phyloP scores from a whole-genome alignment of 2,888 invertebrate genomes.

The Eupithecia tripunctaria region DNA sequence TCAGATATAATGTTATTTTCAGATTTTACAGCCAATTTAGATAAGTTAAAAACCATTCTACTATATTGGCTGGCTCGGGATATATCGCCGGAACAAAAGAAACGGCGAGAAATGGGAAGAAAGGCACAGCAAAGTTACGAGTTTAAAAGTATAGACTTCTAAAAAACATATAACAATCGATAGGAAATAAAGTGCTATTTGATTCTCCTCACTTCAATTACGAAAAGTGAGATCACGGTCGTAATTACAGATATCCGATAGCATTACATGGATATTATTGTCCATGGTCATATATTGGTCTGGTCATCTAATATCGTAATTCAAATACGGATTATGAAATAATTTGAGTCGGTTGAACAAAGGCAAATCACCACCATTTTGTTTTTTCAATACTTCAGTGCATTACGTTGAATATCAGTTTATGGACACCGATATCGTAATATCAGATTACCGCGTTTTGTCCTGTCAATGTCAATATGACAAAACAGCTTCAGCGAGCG shows the following conservation, averaged over 20 bases:
- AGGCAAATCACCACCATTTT: slow-evolving; percentile 17
- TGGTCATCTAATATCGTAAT: slow-evolving; percentile 3
- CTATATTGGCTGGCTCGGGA: neutral
- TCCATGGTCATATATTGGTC: neutral
- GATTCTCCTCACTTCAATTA: slow-evolving; percentile 2
- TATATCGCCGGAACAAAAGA: neutral
- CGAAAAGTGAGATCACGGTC: slow-evolving; percentile 1
- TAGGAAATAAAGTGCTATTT: slow-evolving; percentile 1
- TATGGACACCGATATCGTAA: slow-evolving; percentile 26
- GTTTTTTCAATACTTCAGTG: slow-evolving; percentile 21
- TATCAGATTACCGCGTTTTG: slow-evolving; percentile 32
- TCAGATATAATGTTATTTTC: neutral
- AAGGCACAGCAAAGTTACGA: neutral
- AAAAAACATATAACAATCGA: neutral
- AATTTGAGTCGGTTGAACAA: slow-evolving; percentile 2
- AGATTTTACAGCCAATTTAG: neutral
- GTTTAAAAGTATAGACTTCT: neutral
- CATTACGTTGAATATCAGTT: slow-evolving; percentile 23
- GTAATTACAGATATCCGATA: slow-evolving; percentile 5
- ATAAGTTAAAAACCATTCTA: neutral
- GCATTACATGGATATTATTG: neutral
- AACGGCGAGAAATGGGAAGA: neutral
- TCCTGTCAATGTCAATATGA: slow-evolving; percentile 37
- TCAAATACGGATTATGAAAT: slow-evolving; percentile 6
- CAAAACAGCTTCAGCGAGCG: slow-evolving; percentile 35